Evolutionary conservation across 2,888 invertebrate genomes (phyloP), one percentile per base, ranked within the genome.

Genomic region (Prenolepis imparis): DNA sequence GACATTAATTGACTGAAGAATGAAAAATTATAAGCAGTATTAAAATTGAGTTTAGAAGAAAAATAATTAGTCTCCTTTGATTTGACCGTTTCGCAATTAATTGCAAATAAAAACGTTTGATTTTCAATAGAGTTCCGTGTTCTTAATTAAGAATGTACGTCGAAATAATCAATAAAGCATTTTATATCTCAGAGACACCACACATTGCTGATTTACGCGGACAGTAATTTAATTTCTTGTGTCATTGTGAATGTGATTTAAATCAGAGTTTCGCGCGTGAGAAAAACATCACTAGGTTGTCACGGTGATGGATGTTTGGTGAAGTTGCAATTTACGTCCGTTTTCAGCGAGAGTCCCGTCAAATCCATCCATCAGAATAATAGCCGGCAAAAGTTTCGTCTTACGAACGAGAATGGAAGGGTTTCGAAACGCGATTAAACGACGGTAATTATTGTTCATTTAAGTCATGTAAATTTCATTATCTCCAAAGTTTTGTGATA

Each of bases 271-370:
- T 12, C 24, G 9, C 36, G 15, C 18, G 28, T 21, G 36, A 8
- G 18, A 77, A 39, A 77, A 77, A 55, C n/a, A 67, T n/a, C 55
- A 12, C 28, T 39, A 12, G 77, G 28, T 77, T 66, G 67, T 67
- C 67, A 67, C 55, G 39, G 41, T 77, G 67, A 67, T 67, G 77
- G 77, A 77, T 77, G 55, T 57, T 24, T 55, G 39, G 39, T 67
- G 55, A 67, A 77, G 39, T 67, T 39, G 68, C 67, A 77, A 77
- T 77, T 66, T 77, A n/a, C 68, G 28, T 24, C 41, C 68, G 55
- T 67, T 77, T 68, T 41, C 77, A 67, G n/a, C 55, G 68, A 67
- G 68, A 67, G 39, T 12, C 52, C 12, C 28, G 55, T 57, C 55
- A 55, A 15, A 67, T 77, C 39, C 28, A 39, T 57, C 39, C 28